phyloP scores from a whole-genome alignment of 2,113 vertebrate species.

The Stomatorhinus ivindoensis region DNA sequence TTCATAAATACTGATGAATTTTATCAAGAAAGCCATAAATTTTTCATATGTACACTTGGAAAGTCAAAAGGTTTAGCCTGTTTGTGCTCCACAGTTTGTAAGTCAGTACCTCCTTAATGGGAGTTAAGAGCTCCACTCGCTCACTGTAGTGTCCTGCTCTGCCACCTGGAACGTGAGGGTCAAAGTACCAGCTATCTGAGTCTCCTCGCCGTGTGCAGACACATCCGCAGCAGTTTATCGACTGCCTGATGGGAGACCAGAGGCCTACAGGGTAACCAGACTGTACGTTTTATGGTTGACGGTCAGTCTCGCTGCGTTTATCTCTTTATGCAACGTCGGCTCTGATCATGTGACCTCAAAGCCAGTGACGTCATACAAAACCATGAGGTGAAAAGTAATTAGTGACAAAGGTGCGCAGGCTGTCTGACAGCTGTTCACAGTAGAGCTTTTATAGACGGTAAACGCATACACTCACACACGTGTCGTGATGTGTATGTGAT shows the following conservation, averaged over 20 bases:
- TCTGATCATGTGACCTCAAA: background rate
- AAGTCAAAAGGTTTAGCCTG: background rate
- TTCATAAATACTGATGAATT: background rate
- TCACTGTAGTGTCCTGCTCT: background rate
- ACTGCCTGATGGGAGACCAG: background rate
- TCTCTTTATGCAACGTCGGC: background rate
- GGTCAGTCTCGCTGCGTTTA: background rate
- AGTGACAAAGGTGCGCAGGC: background rate
- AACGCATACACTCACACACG: background rate
- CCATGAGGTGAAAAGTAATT: background rate
- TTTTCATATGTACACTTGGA: background rate
- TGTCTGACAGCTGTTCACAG: background rate
- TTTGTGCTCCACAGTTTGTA: background rate
- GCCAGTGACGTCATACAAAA: background rate
- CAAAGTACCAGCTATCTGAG: background rate
- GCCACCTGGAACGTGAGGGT: background rate
- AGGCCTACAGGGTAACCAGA: background rate
- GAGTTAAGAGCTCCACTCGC: background rate
- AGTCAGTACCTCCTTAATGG: background rate
- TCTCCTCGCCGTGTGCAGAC: background rate
- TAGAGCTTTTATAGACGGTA: background rate
- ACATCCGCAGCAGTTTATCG: background rate
- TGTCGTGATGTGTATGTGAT: background rate
- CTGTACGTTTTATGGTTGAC: background rate
- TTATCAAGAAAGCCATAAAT: background rate